Base-by-base conservation (phyloP, 2,888 invertebrate genomes). In the Hirtodrosophila trivittata region DNA sequence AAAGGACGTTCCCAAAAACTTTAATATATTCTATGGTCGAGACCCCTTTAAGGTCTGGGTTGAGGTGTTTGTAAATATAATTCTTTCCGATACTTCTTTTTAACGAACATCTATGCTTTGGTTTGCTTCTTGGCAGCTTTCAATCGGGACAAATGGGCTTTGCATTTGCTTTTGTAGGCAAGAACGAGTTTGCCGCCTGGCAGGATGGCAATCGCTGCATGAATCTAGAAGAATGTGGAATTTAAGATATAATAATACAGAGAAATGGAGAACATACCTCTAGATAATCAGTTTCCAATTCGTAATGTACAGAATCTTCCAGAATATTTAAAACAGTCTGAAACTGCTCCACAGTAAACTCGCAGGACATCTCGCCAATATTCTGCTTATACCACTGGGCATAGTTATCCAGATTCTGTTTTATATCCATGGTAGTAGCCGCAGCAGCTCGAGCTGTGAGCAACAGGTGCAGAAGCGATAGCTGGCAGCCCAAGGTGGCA, bases 131-230 rank as follows among this genome's bases (percentile, higher is more conserved):
- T 13, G n/a, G 51, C 57, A 13, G 56, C 35, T 21, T 83, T 86
- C 1, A 83, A 51, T 0, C 86, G 77, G 0, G 81, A 50, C n/a
- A 88, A 67, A 9, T 86, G 84, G 30, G 82, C 68, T 28, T 84
- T 86, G 51, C 90, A 90, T 37, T 86, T 80, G 26, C 66, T 66
- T 74, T 89, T 90, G 50, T 87, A 90, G 10, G 66, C 72, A 58
- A 89, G 87, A 1, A 90, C 88, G 1, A 90, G 57, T 57, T 89
- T 88, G 7, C 90, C 87, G 18, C 90, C 90, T 1, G 90, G 89
- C 1, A 89, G 85, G 46, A 90, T 90, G 0, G 87, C 69, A 41
- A 88, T 87, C 1, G 74, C 73, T 1, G 80, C 77, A 50, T 90
- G 90, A 25, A 89, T 81, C 90, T 90, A 25, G 4, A 4, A 4